Conservation (phyloP, 2,888 invertebrate species). For the Rhopalosiphum nymphaeae region DNA sequence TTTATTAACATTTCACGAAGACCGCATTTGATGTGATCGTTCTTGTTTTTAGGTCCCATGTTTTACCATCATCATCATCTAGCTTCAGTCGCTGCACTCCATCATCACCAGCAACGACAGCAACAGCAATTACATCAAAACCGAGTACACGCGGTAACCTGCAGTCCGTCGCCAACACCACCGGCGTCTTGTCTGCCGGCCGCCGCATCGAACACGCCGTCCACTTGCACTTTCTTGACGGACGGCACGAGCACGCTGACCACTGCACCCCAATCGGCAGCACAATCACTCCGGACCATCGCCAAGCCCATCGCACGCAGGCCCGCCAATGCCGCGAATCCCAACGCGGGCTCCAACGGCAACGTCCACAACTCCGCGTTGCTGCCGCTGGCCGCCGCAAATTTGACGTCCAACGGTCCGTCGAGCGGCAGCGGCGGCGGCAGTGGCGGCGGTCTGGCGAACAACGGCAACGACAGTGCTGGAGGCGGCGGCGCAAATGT, state of each 20-base stretch:
- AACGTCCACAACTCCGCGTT: slow-evolving; percentile 46
- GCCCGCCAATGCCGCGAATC: slow-evolving; percentile 13
- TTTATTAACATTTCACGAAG: too few species aligned
- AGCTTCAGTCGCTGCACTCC: slow-evolving; percentile 34
- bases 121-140: slow-evolving; percentile 21
- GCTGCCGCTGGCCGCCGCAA: slow-evolving; percentile 19
- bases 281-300: slow-evolving; percentile 67
- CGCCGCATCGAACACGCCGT: slow-evolving; percentile 3
- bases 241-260: slow-evolving; percentile 19
- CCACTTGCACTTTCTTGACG: neutral
- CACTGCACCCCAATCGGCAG: slow-evolving; percentile 65
- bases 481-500: neutral
- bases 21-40: neutral
- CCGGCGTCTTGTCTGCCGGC: neutral
- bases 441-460: neutral
- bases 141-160: slow-evolving; percentile 8
- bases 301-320: slow-evolving; percentile 67
- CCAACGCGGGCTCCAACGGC: slow-evolving; percentile 21
- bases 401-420: neutral
- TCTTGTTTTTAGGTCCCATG: slow-evolving; percentile 17
- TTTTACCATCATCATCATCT: slow-evolving; percentile 52
- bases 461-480: neutral
- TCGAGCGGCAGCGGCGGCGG: neutral
- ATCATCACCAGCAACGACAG: neutral
- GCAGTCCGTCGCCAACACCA: neutral